Percentiles rank a stretch among this genome's conserved stretches.
Evolutionary conservation across 2,888 invertebrate genomes (phyloP).

Genomic region (Pasiphila rectangulata): DNA sequence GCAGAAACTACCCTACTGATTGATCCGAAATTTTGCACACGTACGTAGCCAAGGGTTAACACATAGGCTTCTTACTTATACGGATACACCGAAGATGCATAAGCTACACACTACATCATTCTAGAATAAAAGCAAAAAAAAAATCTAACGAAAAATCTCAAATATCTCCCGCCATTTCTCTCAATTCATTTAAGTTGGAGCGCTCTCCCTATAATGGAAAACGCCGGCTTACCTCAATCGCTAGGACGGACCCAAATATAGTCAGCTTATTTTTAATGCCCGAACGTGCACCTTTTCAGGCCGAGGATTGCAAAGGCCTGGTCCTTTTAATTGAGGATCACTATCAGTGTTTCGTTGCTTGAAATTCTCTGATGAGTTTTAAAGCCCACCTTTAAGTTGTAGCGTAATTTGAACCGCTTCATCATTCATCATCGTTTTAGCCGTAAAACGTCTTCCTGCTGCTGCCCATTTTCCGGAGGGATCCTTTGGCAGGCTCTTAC

Average conservation of each 20-base stretch:
- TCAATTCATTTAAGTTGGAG: slow-evolving; percentile 24
- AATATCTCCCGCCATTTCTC: slow-evolving; percentile 1
- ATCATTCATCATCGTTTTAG: not conserved
- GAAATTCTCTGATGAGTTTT: slow-evolving; percentile 49
- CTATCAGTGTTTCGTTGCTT: slow-evolving; percentile 40
- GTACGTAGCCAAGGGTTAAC: too few relatives aligned
- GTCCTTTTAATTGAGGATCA: slow-evolving; percentile 49
- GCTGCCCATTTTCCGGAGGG: too few relatives aligned
- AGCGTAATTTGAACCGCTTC: slow-evolving; percentile 7
- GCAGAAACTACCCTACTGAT: too few relatives aligned
- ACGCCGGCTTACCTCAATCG: slow-evolving; percentile 18
- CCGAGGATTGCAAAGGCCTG: slow-evolving; percentile 41
- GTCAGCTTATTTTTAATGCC: slow-evolving; percentile 41
- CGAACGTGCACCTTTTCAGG: slow-evolving; percentile 34
- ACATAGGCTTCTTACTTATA: too few relatives aligned
- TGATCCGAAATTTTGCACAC: too few relatives aligned
- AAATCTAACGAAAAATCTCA: too few relatives aligned
- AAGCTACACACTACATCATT: too few relatives aligned
- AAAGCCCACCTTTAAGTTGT: slow-evolving; percentile 38
- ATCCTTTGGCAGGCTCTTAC: too few relatives aligned
- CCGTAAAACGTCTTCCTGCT: too few relatives aligned
- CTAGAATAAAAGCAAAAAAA: too few relatives aligned
- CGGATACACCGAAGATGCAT: too few relatives aligned
- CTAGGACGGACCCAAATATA: slow-evolving; percentile 28
- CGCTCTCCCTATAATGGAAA: slow-evolving; percentile 20